A percentile compares a stretch with the other conserved stretches of the same genome.
Conservation (phyloP, 2,797 vertebrate species). For the Manis crassicaudata region DNA sequence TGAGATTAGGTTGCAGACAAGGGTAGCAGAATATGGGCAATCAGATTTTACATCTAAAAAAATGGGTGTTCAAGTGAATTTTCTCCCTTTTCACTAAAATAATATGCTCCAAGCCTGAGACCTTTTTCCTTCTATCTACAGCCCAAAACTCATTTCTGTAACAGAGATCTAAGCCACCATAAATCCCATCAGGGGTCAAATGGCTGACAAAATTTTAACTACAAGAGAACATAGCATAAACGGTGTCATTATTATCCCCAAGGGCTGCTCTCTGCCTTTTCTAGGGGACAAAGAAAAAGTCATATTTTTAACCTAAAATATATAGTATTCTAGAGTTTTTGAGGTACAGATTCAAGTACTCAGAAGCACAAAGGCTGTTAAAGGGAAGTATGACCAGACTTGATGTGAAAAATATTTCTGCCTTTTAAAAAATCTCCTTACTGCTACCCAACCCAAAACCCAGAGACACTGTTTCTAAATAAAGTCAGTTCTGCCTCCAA, state of each 20-base stretch:
- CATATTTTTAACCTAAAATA: slow-evolving; percentile 51
- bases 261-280: slow-evolving; percentile 40
- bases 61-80: neutral
- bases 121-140: slow-evolving; percentile 58
- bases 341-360: slow-evolving; percentile 34
- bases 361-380: slow-evolving; percentile 36
- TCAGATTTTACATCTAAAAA: neutral
- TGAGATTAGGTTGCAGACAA: neutral
- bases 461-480: slow-evolving; percentile 14
- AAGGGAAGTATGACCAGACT: slow-evolving; percentile 1
- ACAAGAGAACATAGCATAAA: slow-evolving; percentile 50
- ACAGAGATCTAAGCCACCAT: slow-evolving; percentile 60
- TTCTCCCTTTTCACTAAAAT: slow-evolving; percentile 59
- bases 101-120: slow-evolving; percentile 31
- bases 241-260: slow-evolving; percentile 37
- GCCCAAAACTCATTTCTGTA: slow-evolving; percentile 46
- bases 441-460: neutral
- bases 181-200: slow-evolving; percentile 64
- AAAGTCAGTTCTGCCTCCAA: neutral
- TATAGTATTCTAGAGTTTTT: slow-evolving; percentile 49
- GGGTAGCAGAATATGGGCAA: neutral
- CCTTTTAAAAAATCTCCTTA: neutral
- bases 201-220: slow-evolving; percentile 69
- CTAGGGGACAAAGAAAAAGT: slow-evolving; percentile 55
- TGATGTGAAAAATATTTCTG: neutral